phyloP scores from a whole-genome alignment of 1,140 invertebrate genomes.

The Caenorhabditis tropicalis region DNA sequence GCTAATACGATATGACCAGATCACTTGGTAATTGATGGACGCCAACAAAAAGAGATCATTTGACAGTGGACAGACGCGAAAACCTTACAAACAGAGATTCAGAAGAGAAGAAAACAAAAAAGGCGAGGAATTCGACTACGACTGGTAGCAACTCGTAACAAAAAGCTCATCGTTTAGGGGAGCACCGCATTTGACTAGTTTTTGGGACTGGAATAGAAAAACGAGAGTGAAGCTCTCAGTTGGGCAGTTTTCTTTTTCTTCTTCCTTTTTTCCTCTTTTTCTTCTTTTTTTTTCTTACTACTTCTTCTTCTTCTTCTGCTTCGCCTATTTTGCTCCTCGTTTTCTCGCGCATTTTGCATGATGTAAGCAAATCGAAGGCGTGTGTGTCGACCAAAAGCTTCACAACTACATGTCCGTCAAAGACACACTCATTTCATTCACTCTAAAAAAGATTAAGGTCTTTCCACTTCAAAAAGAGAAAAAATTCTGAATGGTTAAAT shows the following conservation, averaged over 20 bases:
- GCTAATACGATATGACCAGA: slow-evolving; percentile 22
- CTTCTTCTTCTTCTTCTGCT: not conserved
- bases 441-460: not conserved
- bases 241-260: not conserved
- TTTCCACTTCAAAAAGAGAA: not conserved
- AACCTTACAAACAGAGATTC: not conserved
- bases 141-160: not conserved
- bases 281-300: not conserved
- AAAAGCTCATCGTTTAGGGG: slow-evolving; percentile 24
- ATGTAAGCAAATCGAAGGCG: slow-evolving; percentile 38
- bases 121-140: not conserved
- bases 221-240: not conserved
- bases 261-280: not conserved
- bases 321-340: not conserved
- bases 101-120: not conserved
- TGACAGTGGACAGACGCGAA: not conserved
- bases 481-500: not conserved
- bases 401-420: not conserved
- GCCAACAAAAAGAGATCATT: not conserved
- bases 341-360: slow-evolving; percentile 27
- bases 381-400: not conserved
- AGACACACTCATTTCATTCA: slow-evolving; percentile 10
- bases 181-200: not conserved
- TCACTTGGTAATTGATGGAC: not conserved
- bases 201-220: slow-evolving; percentile 9